A percentile compares a stretch with the other conserved stretches of the same genome.
phyloP scores from a whole-genome alignment of 2,888 invertebrate genomes.

The Chrysomela aeneicollis region DNA sequence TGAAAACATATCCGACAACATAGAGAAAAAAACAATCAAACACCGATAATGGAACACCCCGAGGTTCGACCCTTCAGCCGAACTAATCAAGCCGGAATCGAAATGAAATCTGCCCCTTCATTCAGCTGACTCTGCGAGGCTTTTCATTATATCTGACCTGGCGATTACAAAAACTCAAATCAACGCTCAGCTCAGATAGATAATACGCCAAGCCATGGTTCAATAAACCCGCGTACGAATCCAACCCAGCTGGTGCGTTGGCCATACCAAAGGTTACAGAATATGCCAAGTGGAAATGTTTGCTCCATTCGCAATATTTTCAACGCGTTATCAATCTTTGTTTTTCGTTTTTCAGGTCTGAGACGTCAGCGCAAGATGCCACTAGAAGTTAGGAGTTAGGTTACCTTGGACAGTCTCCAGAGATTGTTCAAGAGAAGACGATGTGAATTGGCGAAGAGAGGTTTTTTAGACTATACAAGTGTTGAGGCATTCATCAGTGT shows the following conservation, averaged over 20 bases:
- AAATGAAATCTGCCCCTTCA: slow-evolving; percentile 43
- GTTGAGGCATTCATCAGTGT: too few relatives aligned
- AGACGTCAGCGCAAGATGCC: not conserved
- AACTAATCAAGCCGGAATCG: slow-evolving; percentile 47
- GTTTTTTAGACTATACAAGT: not conserved
- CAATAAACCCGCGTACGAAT: slow-evolving; percentile 24
- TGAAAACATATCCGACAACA: too few relatives aligned
- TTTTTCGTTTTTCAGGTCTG: not conserved
- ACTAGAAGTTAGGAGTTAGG: not conserved
- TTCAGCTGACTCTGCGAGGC: slow-evolving; percentile 2
- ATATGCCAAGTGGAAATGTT: too few relatives aligned
- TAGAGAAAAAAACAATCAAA: not conserved
- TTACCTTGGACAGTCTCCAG: not conserved
- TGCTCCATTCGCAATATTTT: too few relatives aligned
- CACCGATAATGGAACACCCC: not conserved
- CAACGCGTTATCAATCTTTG: too few relatives aligned
- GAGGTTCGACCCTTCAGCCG: slow-evolving; percentile 24
- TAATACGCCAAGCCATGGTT: slow-evolving; percentile 41
- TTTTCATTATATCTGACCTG: slow-evolving; percentile 49
- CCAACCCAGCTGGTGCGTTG: too few relatives aligned
- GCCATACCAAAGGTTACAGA: too few relatives aligned
- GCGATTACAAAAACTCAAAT: slow-evolving; percentile 43
- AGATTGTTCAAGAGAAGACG: not conserved
- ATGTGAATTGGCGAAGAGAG: not conserved
- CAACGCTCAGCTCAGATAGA: slow-evolving; percentile 40